Base-by-base conservation (phyloP, 2,888 invertebrate species). In the Drosophila eohydei region DNA sequence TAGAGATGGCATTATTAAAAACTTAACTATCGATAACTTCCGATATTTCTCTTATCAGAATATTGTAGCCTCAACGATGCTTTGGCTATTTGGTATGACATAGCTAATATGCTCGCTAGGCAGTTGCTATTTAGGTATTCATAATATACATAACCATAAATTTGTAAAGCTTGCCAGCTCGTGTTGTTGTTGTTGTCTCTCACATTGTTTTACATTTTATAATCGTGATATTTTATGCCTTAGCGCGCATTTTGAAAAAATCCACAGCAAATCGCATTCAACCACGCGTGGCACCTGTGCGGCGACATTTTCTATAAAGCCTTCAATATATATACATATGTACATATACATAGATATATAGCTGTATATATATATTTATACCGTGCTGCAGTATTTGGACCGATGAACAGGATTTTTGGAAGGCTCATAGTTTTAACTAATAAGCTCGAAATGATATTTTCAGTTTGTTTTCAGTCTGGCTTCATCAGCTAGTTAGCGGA, bases 161-260 rank as follows among this genome's bases (percentile, higher is more conserved):
- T 57, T 57, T 57, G 48, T 46, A 16, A 57, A 43, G 57, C 44
- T n/a, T n/a, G 36, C 34, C 28, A 28, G 12, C 8, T 34, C 59
- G 46, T 77, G 56, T 26, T 61, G 52, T 7, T 41, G 34, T 41
- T 69, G 66, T 12, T 61, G 41, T 63, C 55, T 59, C 51, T 46
- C 50, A 56, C 65, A 72, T 63, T 68, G 64, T 69, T 76, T 80
- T 72, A 72, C 72, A 76, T 78, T 80, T 80, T 80, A 80, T 78
- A 78, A 78, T 77, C 81, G 69, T 66, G 78, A 80, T 78, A 78
- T 80, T 78, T 78, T 78, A 76, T 78, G 78, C 78, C 69, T 80
- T 78, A 51, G 55, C 77, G 78, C 81, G 81, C 78, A 72, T 77
- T 72, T 72, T 36, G 41, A 43, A 62, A 69, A 69, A 70, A 65